A percentile compares a stretch with the other conserved stretches of the same genome.
These are phyloP conservation scores for Palloptera scutellata DNA, from an alignment of 2,888 invertebrate species.

Conservation along the genomic window DNA sequence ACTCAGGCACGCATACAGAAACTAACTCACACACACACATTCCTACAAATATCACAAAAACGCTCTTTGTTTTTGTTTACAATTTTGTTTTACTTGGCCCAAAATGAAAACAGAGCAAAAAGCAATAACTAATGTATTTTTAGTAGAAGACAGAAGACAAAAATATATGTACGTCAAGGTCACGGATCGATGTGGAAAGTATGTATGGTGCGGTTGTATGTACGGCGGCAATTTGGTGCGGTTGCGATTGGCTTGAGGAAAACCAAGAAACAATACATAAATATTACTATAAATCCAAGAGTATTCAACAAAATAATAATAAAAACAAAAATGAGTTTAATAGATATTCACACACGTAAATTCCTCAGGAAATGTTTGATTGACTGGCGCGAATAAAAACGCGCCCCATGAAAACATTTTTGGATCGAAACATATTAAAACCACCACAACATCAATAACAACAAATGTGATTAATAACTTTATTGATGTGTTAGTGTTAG, in stretches of 20 bases:
- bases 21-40: too few species aligned
- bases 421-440: background rate
- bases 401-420: background rate
- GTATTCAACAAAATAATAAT: background rate
- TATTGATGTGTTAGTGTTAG: background rate
- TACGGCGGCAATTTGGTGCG: background rate
- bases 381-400: constrained; percentile 3
- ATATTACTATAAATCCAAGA: too few species aligned
- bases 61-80: background rate
- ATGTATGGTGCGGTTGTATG: background rate
- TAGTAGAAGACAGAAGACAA: too few species aligned
- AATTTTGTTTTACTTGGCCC: background rate
- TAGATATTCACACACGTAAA: background rate
- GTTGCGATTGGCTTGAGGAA: too few species aligned
- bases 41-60: background rate
- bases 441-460: background rate
- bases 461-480: constrained; percentile 20
- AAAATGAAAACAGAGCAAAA: background rate
- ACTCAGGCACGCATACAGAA: too few species aligned
- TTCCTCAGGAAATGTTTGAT: background rate
- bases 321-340: background rate
- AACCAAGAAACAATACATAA: too few species aligned
- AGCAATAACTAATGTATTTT: too few species aligned
- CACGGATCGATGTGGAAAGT: constrained; percentile 56
- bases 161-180: constrained; percentile 49